Evolutionary conservation across 2,888 invertebrate species (phyloP), one percentile per base, ranked within the genome.

Genomic region (Clunio marinus): DNA sequence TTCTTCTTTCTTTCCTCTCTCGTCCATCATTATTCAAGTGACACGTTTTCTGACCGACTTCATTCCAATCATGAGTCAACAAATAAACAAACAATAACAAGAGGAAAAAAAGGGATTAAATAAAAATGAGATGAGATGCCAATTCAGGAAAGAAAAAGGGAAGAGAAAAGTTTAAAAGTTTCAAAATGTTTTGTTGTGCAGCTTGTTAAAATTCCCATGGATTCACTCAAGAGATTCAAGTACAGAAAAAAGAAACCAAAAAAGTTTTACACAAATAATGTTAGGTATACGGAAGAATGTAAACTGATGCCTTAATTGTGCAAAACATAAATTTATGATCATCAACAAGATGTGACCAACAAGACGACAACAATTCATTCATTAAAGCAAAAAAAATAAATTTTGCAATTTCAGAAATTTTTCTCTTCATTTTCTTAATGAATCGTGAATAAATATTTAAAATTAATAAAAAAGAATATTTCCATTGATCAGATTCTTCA

Each of bases 141-240:
- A 57, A 57, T 57, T 57, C 10, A 57, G n/a, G n/a, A n/a, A n/a
- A n/a, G n/a, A n/a, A n/a, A n/a, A n/a, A n/a, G n/a, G n/a, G n/a
- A n/a, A n/a, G n/a, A n/a, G n/a, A n/a, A n/a, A n/a, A n/a, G n/a
- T n/a, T n/a, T n/a, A n/a, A n/a, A n/a, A n/a, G n/a, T n/a, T n/a
- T n/a, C n/a, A n/a, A n/a, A n/a, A n/a, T n/a, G n/a, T n/a, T n/a
- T n/a, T n/a, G 51, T 27, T 32, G 10, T 66, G 66, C 66, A 66
- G 66, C 66, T 66, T 66, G 66, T 46, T 46, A 35, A 66, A 66
- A 35, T 66, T 66, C 66, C 66, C 66, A 66, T 66, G 66, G 66
- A 55, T 65, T 37, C 22, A 17, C 45, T 7, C 15, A 5, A 4
- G n/a, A 8, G n/a, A 45, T 51, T 51, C 51, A 51, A 51, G 17